Evolutionary conservation across 1,140 invertebrate genomes (phyloP).

Genomic region (Ceratina calcarata): DNA sequence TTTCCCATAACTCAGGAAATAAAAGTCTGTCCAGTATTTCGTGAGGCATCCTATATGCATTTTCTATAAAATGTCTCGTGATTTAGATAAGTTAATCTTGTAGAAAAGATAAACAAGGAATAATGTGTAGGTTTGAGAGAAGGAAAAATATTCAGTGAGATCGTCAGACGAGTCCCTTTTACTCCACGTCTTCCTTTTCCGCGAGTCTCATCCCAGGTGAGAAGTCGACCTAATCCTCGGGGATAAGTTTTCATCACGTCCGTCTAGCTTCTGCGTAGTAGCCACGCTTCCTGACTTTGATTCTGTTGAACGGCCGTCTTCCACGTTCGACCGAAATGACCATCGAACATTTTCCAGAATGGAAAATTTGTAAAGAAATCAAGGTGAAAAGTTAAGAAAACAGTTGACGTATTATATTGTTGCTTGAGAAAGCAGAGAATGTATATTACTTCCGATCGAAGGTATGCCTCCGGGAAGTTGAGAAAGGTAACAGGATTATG

Average conservation of each 20-base stretch:
- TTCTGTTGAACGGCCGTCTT: constrained; percentile 49
- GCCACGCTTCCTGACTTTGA: constrained; percentile 62
- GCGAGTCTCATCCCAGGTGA: constrained; percentile 45
- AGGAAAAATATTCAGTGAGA: constrained; percentile 16
- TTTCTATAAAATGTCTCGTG: too few species aligned
- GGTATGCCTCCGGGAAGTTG: neutral
- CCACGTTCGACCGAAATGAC: constrained; percentile 45
- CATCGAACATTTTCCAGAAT: constrained; percentile 30
- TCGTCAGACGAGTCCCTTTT: constrained; percentile 36
- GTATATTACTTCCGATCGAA: too few species aligned
- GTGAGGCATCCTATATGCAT: too few species aligned
- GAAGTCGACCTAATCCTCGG: constrained; percentile 57
- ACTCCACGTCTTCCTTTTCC: constrained; percentile 29
- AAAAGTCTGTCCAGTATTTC: too few species aligned
- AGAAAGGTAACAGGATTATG: neutral
- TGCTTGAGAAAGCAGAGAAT: too few species aligned
- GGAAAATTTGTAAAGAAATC: neutral
- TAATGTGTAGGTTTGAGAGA: neutral
- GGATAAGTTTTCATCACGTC: constrained; percentile 61
- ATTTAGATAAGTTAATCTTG: too few species aligned
- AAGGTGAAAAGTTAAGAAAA: neutral
- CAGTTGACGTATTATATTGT: neutral
- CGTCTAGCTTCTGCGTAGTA: constrained; percentile 38
- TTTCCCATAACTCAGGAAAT: too few species aligned
- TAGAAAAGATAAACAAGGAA: neutral